Percentiles rank a stretch among this genome's conserved stretches.
These are phyloP conservation scores for Bombus pascuorum DNA, from an alignment of 1,140 invertebrate species.

Conservation along the genomic window DNA sequence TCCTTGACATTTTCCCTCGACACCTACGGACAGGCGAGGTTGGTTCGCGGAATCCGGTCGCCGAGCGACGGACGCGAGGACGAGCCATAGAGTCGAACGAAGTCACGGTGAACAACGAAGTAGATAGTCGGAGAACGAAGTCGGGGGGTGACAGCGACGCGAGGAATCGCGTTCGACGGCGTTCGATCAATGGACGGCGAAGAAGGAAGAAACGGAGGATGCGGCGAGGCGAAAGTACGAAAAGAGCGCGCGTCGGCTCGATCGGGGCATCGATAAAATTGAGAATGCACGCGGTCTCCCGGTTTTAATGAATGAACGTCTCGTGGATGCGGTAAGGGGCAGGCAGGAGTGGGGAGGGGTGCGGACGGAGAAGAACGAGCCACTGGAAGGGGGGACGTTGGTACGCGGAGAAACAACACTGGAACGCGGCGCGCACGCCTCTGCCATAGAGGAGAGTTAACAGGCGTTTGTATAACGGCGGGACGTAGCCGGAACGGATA, in stretches of 20 bases:
- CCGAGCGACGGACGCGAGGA: neutral
- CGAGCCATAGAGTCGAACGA: neutral
- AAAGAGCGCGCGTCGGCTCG: conserved; percentile 19
- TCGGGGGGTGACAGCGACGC: neutral
- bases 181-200: neutral
- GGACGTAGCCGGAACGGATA: conserved; percentile 64
- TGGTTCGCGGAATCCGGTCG: conserved; percentile 12
- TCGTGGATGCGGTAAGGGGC: conserved; percentile 72
- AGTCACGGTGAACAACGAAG: neutral
- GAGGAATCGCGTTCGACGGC: no score
- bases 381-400: conserved; percentile 17
- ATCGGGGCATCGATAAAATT: conserved; percentile 78
- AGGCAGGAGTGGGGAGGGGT: conserved; percentile 41
- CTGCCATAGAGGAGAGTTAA: conserved; percentile 41
- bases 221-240: neutral
- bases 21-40: conserved; percentile 24
- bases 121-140: neutral
- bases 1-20: conserved; percentile 47
- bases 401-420: conserved; percentile 16
- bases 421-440: neutral
- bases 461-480: conserved; percentile 58
- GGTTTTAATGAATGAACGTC: conserved; percentile 78
- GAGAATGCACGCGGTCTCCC: conserved; percentile 69
- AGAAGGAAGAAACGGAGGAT: no score
- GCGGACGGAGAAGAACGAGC: conserved; percentile 39